These are phyloP conservation scores for Apoda limacodes DNA, from an alignment of 2,888 invertebrate genomes.

Conservation along the genomic window DNA sequence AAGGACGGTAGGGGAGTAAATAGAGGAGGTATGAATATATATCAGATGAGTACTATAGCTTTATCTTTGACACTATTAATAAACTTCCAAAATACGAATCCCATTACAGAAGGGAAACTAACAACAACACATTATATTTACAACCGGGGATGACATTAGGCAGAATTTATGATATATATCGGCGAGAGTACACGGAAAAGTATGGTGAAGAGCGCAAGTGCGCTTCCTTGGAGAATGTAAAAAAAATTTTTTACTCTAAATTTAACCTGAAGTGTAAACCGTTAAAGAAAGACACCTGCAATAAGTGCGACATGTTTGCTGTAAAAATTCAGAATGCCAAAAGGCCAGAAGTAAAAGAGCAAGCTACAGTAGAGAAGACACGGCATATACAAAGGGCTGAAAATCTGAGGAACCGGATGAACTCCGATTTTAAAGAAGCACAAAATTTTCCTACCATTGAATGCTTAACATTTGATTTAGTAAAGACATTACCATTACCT, in stretches of 20 bases:
- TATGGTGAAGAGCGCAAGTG: conserved; percentile 6
- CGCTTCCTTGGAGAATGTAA: conserved; percentile 13
- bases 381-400: conserved; percentile 13
- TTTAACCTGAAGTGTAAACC: conserved; percentile 15
- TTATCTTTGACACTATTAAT: conserved; percentile 14
- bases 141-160: conserved; percentile 15
- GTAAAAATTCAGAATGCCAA: conserved; percentile 4
- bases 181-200: conserved; percentile 9
- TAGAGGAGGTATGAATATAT: conserved; percentile 14
- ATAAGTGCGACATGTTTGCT: conserved; percentile 11
- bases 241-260: conserved; percentile 13
- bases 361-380: conserved; percentile 9
- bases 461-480: conserved; percentile 13
- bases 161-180: conserved; percentile 16
- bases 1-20: conserved; percentile 13
- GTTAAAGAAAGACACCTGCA: conserved; percentile 13
- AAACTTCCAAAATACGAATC: conserved; percentile 14
- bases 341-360: conserved; percentile 1
- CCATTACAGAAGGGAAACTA: conserved; percentile 15
- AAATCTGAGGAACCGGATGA: conserved; percentile 15
- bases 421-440: conserved; percentile 12
- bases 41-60: conserved; percentile 11
- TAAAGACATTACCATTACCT: conserved; percentile 12
- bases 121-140: conserved; percentile 12
- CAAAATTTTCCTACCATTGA: conserved; percentile 15